Evolutionary conservation across 2,888 invertebrate species (phyloP), one percentile per base, ranked within the genome.

Genomic region (Rapana venosa): DNA sequence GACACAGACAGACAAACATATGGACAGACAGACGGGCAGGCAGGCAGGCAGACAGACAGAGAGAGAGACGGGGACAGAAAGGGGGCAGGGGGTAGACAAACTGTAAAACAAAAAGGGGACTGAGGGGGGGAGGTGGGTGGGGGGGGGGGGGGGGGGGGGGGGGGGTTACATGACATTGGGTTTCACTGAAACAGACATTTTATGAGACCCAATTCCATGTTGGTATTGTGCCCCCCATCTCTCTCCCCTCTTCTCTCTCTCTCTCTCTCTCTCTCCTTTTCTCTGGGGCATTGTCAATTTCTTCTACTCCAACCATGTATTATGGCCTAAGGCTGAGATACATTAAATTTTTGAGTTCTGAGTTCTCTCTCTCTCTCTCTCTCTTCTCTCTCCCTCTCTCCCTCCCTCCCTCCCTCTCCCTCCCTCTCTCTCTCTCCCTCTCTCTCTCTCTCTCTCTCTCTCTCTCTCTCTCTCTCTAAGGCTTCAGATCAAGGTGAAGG

Each of bases 381-480:
- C 66, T 66, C 66, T 13, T 66, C 66, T 66, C 26, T 20, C 66
- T 22, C 22, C 17, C 47, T 47, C 47, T 47, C 47, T 47, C 47
- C 8, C 47, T 47, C 47, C 11, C 70, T 70, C 70, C 11, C 70
- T 70, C 70, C 11, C 70, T 70, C 70, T 70, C 70, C 11, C 70
- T 70, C 70, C 11, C 70, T 70, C 70, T 70, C 70, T 70, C 70
- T 70, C 70, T 70, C 70, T 70, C 70, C 11, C 70, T 70, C 70
- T 70, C 70, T 70, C 70, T 70, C 70, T 70, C 70, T 70, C 70
- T 70, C 70, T 70, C 70, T 70, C 70, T 70, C 70, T 70, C 70
- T 70, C 70, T 70, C 70, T 20, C 70, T 26, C 70, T 47, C 47
- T 47, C 47, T 47, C 47, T 47, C 47, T 47, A 2, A 47, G 8